Percentiles rank a stretch among this genome's conserved stretches.
Evolutionary conservation across 2,888 invertebrate species (phyloP).

Genomic region (Pyrochroa serraticornis): DNA sequence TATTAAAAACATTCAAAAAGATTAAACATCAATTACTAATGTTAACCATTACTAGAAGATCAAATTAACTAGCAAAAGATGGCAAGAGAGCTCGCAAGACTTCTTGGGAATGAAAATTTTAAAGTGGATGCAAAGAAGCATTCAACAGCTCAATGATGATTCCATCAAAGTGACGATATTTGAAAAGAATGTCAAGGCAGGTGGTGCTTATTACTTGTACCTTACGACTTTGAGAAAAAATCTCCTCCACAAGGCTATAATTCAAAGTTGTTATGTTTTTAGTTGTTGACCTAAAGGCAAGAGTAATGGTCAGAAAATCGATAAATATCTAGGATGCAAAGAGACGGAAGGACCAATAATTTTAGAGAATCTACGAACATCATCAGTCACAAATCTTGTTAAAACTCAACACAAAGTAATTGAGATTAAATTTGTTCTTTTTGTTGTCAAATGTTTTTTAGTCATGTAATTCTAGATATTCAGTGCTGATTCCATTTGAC

Average conservation of each 20-base stretch:
- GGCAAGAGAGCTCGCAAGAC: too few relatives aligned
- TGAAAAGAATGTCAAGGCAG: slow-evolving; percentile 63
- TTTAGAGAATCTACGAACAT: not conserved
- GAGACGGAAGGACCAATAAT: not conserved
- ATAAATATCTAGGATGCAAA: not conserved
- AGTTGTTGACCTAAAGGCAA: too few relatives aligned
- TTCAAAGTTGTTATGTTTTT: slow-evolving; percentile 48
- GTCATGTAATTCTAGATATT: slow-evolving; percentile 32
- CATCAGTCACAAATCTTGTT: too few relatives aligned
- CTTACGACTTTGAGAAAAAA: slow-evolving; percentile 58
- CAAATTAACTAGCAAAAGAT: too few relatives aligned
- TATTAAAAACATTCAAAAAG: too few relatives aligned
- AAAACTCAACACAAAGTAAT: too few relatives aligned
- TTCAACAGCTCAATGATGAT: slow-evolving; percentile 60
- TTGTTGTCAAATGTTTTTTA: not conserved
- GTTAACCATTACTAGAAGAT: too few relatives aligned
- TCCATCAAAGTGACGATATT: slow-evolving; percentile 62
- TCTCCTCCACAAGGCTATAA: slow-evolving; percentile 50
- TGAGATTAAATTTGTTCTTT: too few relatives aligned
- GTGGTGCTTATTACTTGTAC: slow-evolving; percentile 61
- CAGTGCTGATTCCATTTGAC: slow-evolving; percentile 33
- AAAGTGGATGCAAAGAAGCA: slow-evolving; percentile 60
- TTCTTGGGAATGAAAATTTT: too few relatives aligned
- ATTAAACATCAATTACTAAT: too few relatives aligned
- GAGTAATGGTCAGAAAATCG: too few relatives aligned